Conservation (phyloP, 2,797 vertebrate genomes). For the Sebastes flavidus region DNA sequence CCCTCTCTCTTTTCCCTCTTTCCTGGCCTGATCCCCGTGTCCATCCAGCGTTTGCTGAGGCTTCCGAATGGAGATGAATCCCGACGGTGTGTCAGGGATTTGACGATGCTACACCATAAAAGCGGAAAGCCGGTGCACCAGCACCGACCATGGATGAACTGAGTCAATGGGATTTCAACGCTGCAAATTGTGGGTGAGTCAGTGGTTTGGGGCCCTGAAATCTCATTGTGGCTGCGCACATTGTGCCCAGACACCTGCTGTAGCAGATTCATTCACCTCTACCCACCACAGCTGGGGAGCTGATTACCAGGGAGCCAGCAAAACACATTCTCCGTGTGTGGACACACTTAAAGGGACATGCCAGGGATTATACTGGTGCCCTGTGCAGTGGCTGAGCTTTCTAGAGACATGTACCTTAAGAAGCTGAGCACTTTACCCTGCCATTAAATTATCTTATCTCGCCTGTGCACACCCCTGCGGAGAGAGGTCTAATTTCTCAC, state of each 20-base stretch:
- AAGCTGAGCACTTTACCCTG: slow-evolving; percentile 30
- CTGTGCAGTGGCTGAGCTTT: slow-evolving; percentile 40
- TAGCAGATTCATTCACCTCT: slow-evolving; percentile 70
- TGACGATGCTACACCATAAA: slow-evolving; percentile 59
- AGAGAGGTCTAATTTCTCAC: slow-evolving; percentile 34
- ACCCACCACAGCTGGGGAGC: slow-evolving; percentile 54
- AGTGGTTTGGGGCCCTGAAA: slow-evolving; percentile 69
- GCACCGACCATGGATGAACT: slow-evolving; percentile 50
- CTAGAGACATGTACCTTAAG: slow-evolving; percentile 35
- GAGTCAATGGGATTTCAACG: slow-evolving; percentile 72
- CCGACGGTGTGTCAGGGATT: slow-evolving; percentile 70
- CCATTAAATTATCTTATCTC: slow-evolving; percentile 61
- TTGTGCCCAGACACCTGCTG: slow-evolving; percentile 66
- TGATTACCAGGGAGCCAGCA: slow-evolving; percentile 58
- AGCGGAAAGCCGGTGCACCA: slow-evolving; percentile 52
- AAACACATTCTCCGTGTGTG: slow-evolving; percentile 33
- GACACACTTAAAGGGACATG: slow-evolving; percentile 45
- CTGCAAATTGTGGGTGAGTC: slow-evolving; percentile 69
- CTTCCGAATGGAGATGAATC: slow-evolving; percentile 74
- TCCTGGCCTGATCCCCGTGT: slow-evolving; percentile 68
- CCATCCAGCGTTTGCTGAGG: slow-evolving; percentile 76
- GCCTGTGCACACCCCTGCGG: slow-evolving; percentile 31
- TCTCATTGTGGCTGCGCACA: slow-evolving; percentile 67
- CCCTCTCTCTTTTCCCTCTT: slow-evolving; percentile 20
- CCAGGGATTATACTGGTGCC: slow-evolving; percentile 53